Evolutionary conservation across 2,113 vertebrate genomes (phyloP).

Genomic region (Eptesicus fuscus): DNA sequence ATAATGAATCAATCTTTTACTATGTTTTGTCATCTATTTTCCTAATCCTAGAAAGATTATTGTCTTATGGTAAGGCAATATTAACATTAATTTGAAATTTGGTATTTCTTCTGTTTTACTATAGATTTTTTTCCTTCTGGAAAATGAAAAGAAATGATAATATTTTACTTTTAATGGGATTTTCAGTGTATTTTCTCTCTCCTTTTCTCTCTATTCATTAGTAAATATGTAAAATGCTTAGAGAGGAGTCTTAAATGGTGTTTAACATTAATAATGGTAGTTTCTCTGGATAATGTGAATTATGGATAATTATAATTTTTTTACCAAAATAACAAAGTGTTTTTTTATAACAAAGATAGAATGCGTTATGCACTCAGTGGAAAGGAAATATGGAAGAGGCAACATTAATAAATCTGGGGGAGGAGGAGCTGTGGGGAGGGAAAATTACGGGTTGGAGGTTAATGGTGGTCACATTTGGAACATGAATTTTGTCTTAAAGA

Average conservation of each 20-base stretch:
- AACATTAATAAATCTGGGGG: not conserved
- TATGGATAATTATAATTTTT: not conserved
- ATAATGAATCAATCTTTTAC: not conserved
- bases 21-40: not conserved
- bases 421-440: not conserved
- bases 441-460: not conserved
- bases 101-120: not conserved
- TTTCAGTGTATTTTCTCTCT: not conserved
- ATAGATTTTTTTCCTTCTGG: not conserved
- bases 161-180: not conserved
- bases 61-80: not conserved
- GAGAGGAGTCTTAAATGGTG: not conserved
- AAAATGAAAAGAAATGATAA: not conserved
- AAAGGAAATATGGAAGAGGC: not conserved
- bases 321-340: not conserved
- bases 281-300: not conserved
- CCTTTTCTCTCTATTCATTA: not conserved
- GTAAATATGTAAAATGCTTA: not conserved
- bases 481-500: not conserved
- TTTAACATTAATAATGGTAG: not conserved
- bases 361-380: not conserved
- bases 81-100: not conserved
- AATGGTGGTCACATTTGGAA: not conserved
- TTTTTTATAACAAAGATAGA: not conserved
- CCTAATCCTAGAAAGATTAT: not conserved